phyloP scores from a whole-genome alignment of 2,113 vertebrate genomes.

The Prunella himalayana region DNA sequence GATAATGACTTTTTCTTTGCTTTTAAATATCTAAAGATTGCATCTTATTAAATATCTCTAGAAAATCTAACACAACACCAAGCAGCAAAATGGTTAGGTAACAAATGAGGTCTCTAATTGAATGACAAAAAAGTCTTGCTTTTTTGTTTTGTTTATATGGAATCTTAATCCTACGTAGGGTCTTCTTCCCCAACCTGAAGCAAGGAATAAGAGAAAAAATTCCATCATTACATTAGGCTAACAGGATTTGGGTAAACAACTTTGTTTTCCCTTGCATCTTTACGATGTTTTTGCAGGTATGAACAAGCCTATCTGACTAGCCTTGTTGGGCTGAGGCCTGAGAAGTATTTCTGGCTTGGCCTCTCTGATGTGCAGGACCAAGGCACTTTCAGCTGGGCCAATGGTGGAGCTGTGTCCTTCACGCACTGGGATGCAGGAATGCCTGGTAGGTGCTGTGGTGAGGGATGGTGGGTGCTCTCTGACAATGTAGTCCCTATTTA shows the following conservation, averaged over 20 bases:
- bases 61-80: neutral
- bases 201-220: neutral
- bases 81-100: neutral
- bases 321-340: constrained; percentile 83
- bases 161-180: neutral
- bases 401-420: constrained; percentile 72
- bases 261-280: neutral
- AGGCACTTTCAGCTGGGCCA: constrained; percentile 80
- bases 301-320: constrained; percentile 90
- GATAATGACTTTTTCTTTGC: neutral
- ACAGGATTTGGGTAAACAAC: neutral
- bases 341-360: constrained; percentile 90
- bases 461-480: neutral
- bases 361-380: constrained; percentile 76
- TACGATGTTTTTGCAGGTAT: constrained; percentile 71
- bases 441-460: constrained; percentile 76
- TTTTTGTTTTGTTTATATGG: neutral
- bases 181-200: fast-evolving
- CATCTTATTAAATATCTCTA: neutral
- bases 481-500: fast-evolving
- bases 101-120: neutral
- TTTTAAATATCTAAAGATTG: neutral
- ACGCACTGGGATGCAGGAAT: constrained; percentile 86
- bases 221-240: neutral
- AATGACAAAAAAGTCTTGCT: fast-evolving